Evolutionary conservation across 2,888 invertebrate genomes (phyloP), one percentile per base, ranked within the genome.

Genomic region (Empis livida): DNA sequence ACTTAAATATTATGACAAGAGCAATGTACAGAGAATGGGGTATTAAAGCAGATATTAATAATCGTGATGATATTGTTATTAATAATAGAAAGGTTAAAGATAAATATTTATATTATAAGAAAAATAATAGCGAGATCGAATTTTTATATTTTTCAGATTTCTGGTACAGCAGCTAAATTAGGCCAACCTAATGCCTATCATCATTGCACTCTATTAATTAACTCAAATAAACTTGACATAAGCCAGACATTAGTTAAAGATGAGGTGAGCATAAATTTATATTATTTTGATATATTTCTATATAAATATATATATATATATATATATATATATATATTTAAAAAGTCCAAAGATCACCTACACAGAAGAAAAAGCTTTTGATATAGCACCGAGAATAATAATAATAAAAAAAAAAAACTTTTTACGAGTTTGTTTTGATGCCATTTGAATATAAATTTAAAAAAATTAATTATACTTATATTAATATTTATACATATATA

Each of bases 151-250:
- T 47, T 16, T 41, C 53, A 95, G 92, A 78, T 97, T 57, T 96
- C 96, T 58, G 97, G 95, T 56, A 94, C 94, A 44, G 95, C 97
- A 43, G 86, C 95, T 2, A 93, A 93, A 72, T 73, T 96, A 49
- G 91, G 91, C 49, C 77, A 82, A 54, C 77, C 83, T 10, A 84
- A 84, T 61, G 87, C 91, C n/a, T 99, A 97, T 73, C 97, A 99
- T 67, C 97, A 97, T 69, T 94, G 94, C 70, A 97, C 97, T 5
- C 76, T 99, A 55, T 75, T 96, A 64, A 86, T 95, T 51, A 80
- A 88, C 61, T 86, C 86, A 53, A 83, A 92, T 64, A 86, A 88
- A 70, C 67, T 76, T 54, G 76, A 80, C 64, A 74, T 91, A 63
- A 79, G 79, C 57, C 74, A 79, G 57, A 77, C 84, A 48, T 76